Base-by-base conservation (phyloP, 2,888 invertebrate genomes). In the Hypomecis atomaria region DNA sequence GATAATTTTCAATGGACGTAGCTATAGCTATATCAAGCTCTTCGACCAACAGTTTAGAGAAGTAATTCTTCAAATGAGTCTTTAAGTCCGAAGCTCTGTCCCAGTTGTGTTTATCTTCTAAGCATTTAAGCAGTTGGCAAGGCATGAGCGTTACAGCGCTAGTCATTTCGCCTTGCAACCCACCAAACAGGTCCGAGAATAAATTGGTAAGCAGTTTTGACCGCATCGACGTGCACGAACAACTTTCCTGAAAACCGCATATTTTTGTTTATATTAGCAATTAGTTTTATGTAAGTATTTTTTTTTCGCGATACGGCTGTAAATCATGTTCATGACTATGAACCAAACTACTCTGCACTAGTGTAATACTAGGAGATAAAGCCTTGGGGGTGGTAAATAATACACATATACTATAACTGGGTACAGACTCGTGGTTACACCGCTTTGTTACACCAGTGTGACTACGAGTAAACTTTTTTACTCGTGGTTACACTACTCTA, bases 11-110 rank as follows among this genome's bases (percentile, higher is more conserved):
- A 65, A 92, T 90, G 0, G 88, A 82, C 1, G 86, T 87, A 50
- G 89, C 85, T 40, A 92, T 91, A 23, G 92, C 92, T 61, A 92
- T 89, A 66, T 92, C 86, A 0, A 92, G 77, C 72, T 92, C 92
- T 11, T 82, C 85, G 5, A 86, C 72, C 23, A 92, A 76, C 47
- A 92, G 73, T 59, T 83, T 76, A 1, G 85, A 77, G 65, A 91
- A 92, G 69, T 80, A 91, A 65, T 76, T 81, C 10, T 79, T 77
- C 40, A 92, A 75, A 68, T 85, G 87, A 0, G 78, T 81, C 69
- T 89, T 92, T n/a, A 84, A 75, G 3, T 77, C 62, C 54, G 81
- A 84, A 4, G 83, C 60, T 23, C 81, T 78, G 45, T 91, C 90
- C 92, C 92, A 92, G 62, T 85, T 89, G 63, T 92, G 90, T 45